These are phyloP conservation scores for Idris sp. DNA, from an alignment of 1,140 invertebrate genomes.

Conservation along the genomic window DNA sequence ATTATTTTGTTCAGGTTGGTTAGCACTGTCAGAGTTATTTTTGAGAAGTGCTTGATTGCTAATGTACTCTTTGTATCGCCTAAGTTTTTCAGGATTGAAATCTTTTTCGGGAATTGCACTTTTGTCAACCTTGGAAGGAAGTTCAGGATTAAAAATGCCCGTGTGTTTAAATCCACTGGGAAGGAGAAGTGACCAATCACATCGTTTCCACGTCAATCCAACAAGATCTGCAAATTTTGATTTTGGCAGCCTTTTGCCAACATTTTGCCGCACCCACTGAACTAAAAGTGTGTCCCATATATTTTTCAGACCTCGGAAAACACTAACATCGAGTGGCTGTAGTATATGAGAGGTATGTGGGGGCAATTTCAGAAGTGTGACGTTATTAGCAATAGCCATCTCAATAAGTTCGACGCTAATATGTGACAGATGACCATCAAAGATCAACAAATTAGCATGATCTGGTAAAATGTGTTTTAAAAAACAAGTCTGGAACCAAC, in stretches of 20 bases:
- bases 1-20: too few relatives aligned
- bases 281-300: neutral
- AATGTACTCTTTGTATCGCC: too few relatives aligned
- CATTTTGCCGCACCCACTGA: slow-evolving; percentile 2
- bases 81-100: neutral
- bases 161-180: slow-evolving; percentile 16
- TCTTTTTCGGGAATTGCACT: slow-evolving; percentile 2
- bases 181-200: neutral
- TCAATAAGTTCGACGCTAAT: slow-evolving; percentile 12
- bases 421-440: slow-evolving; percentile 4
- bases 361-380: slow-evolving; percentile 9
- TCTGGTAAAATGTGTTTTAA: too few relatives aligned
- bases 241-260: slow-evolving; percentile 9
- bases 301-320: slow-evolving; percentile 3
- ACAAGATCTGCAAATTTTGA: neutral
- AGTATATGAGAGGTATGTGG: slow-evolving; percentile 11
- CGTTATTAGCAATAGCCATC: slow-evolving; percentile 1
- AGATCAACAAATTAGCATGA: too few relatives aligned
- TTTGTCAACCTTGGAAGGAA: neutral
- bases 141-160: slow-evolving; percentile 10
- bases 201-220: slow-evolving; percentile 7
- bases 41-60: too few relatives aligned
- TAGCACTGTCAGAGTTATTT: neutral
- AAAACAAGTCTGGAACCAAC: too few relatives aligned
- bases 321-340: slow-evolving; percentile 4